Base-by-base conservation (phyloP, 2,113 vertebrate species). In the Xerus inauris region DNA sequence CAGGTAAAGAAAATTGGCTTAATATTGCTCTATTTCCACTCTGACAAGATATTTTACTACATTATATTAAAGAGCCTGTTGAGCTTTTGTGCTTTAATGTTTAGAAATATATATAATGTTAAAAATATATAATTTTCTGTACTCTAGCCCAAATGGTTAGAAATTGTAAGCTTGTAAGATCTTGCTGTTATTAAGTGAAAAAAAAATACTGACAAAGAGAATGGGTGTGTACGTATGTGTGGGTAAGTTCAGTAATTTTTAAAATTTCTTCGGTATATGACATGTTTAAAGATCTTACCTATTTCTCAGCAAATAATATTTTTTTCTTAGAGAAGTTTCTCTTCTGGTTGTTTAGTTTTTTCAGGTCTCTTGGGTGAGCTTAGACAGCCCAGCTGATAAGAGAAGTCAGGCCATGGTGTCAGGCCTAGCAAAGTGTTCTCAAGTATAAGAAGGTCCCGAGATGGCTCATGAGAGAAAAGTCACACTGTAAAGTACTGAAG, bases 21-120 rank as follows among this genome's bases (percentile, higher is more conserved):
- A 87, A 89, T 94, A 86, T 92, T 92, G 22, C 11, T 94, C 69
- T 49, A 47, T 87, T 92, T 90, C 67, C 13, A 80, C 28, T 89
- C 69, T 57, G n/a, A 87, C 30, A 92, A 95, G 79, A 62, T 72
- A 83, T 62, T 97, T 87, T 59, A 75, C 69, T 92, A 54, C 28
- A 73, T 81, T 91, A 49, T 80, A 71, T 82, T 64, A 75, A 95
- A 81, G 24, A 85, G 32, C 35, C 49, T 69, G 19, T 24, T 84
- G 42, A 95, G 32, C 22, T 84, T 81, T 59, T 92, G 42, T 71
- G 26, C 6, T 54, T 91, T 64, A 72, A 40, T 54, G 47, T 77
- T 83, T 35, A 64, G 80, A 72, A 87, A 83, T 62, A 62, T 62
- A 24, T 26, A 62, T 62, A 62, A 62, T 10, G 59, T 62, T 62